Base-by-base conservation (phyloP, 1,140 invertebrate genomes). In the Drosophila ohnishii region DNA sequence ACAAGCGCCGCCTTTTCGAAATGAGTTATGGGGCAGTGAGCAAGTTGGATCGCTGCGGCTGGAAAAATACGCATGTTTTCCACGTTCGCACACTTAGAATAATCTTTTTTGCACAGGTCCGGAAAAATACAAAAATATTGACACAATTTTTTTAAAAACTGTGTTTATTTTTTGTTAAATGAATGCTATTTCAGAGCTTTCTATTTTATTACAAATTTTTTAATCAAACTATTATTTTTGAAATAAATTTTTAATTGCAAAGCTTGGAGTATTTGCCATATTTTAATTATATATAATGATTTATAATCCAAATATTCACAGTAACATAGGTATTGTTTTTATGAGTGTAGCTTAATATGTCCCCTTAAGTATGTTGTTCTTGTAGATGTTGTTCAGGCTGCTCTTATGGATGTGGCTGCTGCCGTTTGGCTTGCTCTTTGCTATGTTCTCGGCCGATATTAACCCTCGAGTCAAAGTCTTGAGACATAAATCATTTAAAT, bases 401-500 rank as follows among this genome's bases (percentile, higher is more conserved):
- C 66, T 76, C 40, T 50, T 48, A 64, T 45, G 47, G 58, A 19
- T 65, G 59, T 28, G 44, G 64, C 50, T 80, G 48, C 57, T 58
- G 62, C 42, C 32, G 59, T 76, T 60, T 40, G 64, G 58, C 75
- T 51, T 60, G 73, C 45, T 60, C 50, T 56, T 48, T 56, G 47
- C 63, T 44, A 44, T 64, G 73, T 59, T 61, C 63, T 48, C 64
- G 65, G 64, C 77, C 85, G 69, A 87, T 87, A 83, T 88, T 80
- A 88, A 87, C 84, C 84, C 84, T 74, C 76, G 42, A 88, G 84
- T 72, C 84, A 70, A 65, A 82, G 73, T 84, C 84, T 88, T 88
- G 59, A 72, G 80, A 84, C 85, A 88, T 88, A 88, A 88, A 88
- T 88, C 84, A 88, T 80, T 67, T 88, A 88, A 88, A 88, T 88